A percentile compares a stretch with the other conserved stretches of the same genome.
Evolutionary conservation across 2,113 vertebrate species (phyloP).

Genomic region (Hippocampus barbouri): DNA sequence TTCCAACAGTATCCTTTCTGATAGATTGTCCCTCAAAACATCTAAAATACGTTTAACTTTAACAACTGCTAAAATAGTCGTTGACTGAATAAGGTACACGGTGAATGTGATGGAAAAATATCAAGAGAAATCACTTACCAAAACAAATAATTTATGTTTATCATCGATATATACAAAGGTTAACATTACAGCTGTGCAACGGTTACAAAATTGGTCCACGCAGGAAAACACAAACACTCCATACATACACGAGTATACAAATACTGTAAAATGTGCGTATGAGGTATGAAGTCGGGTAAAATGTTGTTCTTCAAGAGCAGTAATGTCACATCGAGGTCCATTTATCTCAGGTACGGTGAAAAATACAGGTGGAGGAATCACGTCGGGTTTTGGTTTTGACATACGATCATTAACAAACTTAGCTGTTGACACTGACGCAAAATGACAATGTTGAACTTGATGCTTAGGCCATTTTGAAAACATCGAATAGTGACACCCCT

Average conservation of each 20-base stretch:
- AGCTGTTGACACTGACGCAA: background rate
- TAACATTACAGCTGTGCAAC: constrained; percentile 71
- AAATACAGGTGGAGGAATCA: background rate
- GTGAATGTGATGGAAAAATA: background rate
- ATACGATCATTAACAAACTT: background rate
- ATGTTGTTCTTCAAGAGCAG: no score
- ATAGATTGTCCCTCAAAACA: no score
- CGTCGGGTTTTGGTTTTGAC: background rate
- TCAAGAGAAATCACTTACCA: constrained; percentile 24
- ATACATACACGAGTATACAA: background rate
- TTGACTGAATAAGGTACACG: background rate
- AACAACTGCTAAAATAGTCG: no score
- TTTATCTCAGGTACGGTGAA: background rate
- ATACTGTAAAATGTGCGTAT: no score
- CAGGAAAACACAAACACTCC: constrained; percentile 36
- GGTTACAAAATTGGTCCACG: constrained; percentile 70
- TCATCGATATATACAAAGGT: constrained; percentile 65
- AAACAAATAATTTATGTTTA: constrained; percentile 70
- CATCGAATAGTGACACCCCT: background rate
- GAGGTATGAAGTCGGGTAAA: no score
- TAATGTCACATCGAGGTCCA: background rate
- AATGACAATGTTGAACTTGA: background rate
- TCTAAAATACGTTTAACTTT: no score
- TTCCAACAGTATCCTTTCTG: no score
- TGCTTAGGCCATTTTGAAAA: background rate